Conservation (phyloP, 2,113 vertebrate species). For the Pleuronectes platessa region DNA sequence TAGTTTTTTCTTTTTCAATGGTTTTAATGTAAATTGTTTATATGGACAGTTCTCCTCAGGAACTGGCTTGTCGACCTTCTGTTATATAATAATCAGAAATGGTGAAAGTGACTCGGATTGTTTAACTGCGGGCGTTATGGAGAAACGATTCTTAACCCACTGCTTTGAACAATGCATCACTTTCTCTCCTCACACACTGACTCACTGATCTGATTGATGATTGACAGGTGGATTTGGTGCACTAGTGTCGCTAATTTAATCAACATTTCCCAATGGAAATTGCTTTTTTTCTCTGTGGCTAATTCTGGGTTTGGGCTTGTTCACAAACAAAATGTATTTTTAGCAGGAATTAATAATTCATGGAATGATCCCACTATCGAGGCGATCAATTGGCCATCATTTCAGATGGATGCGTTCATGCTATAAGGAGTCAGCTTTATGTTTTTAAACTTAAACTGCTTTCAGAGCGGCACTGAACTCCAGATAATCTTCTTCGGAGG, state of each 20-base stretch:
- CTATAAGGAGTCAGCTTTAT: neutral
- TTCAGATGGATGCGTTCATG: neutral
- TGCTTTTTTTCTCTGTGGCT: neutral
- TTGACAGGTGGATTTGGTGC: neutral
- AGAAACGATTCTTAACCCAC: neutral
- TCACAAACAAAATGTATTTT: slow-evolving; percentile 19
- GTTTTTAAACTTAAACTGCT: neutral
- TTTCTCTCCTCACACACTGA: neutral
- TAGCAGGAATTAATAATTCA: slow-evolving; percentile 15
- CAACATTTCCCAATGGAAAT: neutral
- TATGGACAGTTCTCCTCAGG: neutral
- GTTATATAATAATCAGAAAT: neutral
- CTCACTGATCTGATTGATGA: neutral
- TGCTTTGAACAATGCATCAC: slow-evolving; percentile 7
- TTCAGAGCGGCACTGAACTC: too few species aligned
- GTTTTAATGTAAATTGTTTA: slow-evolving; percentile 26
- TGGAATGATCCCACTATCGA: neutral
- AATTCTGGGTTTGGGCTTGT: neutral
- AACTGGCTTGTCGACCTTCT: neutral
- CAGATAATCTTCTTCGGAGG: too few species aligned
- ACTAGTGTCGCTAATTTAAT: neutral
- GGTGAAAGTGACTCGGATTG: slow-evolving; percentile 9
- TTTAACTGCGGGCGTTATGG: neutral
- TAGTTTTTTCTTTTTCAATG: neutral
- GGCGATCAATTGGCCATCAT: neutral